phyloP scores from a whole-genome alignment of 2,888 invertebrate genomes.

The Uropetala carovei region DNA sequence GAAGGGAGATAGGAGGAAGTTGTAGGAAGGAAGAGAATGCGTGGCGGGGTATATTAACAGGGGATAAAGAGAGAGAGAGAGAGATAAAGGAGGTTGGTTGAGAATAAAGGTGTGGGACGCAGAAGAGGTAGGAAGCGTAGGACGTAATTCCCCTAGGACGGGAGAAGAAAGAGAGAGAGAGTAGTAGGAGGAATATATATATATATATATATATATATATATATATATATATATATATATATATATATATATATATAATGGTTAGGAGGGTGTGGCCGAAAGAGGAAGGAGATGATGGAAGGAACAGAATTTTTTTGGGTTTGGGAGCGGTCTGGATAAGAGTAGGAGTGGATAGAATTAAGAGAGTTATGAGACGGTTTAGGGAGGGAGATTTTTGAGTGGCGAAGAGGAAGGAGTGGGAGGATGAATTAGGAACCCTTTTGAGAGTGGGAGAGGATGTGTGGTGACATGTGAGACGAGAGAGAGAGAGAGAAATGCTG shows the following conservation, averaged over 20 bases:
- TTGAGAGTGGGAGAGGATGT: neutral
- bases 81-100: no score
- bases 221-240: no score
- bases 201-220: no score
- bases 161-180: neutral
- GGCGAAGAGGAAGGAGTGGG: neutral
- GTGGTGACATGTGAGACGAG: neutral
- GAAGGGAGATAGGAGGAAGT: no score
- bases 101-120: neutral
- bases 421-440: neutral
- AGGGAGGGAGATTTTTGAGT: neutral
- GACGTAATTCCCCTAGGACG: neutral
- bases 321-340: neutral
- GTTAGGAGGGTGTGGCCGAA: neutral
- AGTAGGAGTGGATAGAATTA: neutral
- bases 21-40: no score
- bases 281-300: neutral
- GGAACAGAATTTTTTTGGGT: neutral
- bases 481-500: no score
- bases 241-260: no score
- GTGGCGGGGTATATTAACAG: no score
- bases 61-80: no score
- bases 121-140: neutral
- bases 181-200: no score
- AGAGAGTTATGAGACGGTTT: no score